These are phyloP conservation scores for Metaphire vulgaris DNA, from an alignment of 1,140 invertebrate genomes.

Conservation along the genomic window DNA sequence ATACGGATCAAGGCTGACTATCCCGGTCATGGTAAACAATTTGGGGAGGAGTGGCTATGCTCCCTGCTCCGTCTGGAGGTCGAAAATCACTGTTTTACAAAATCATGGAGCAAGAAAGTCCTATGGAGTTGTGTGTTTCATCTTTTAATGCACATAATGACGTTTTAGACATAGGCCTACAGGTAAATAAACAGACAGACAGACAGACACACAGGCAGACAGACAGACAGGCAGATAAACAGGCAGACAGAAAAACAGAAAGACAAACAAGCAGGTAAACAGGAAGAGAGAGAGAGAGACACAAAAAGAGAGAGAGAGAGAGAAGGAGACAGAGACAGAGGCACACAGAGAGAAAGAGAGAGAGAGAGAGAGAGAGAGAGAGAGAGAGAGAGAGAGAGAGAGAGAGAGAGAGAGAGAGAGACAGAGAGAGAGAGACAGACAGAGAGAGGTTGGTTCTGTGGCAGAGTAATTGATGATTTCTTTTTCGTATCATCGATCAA, in stretches of 20 bases:
- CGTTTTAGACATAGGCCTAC: background rate
- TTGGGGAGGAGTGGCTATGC: background rate
- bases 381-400: background rate
- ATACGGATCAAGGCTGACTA: no score
- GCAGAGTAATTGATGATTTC: no score
- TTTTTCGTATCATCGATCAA: no score
- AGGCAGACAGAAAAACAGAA: background rate
- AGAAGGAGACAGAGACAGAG: background rate
- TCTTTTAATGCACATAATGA: no score
- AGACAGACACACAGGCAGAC: background rate
- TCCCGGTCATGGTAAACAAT: background rate
- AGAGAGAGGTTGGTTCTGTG: no score
- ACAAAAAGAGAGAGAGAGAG: background rate
- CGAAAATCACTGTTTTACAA: no score
- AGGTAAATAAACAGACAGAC: background rate
- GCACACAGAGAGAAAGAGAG: background rate
- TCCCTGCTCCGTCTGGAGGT: no score
- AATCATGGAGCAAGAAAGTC: background rate
- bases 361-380: background rate
- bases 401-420: background rate
- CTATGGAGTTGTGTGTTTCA: no score
- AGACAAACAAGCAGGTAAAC: background rate
- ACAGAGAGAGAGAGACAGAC: background rate
- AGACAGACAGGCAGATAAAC: background rate
- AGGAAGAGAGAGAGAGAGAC: background rate